Evolutionary conservation across 2,113 vertebrate genomes (phyloP), one percentile per base, ranked within the genome.

Genomic region (Strigops habroptila): DNA sequence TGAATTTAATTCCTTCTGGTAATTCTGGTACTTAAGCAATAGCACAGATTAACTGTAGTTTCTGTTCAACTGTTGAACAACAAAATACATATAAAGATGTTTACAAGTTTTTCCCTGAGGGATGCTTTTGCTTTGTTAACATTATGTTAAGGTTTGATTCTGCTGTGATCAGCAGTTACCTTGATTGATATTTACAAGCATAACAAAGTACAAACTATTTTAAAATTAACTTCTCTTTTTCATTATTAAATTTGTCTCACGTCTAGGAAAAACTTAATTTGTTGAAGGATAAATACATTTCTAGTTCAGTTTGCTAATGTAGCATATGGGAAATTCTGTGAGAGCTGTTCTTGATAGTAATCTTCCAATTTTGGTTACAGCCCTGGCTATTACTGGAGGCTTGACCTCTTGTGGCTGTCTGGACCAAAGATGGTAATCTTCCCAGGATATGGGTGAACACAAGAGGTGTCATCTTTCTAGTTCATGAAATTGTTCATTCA

Each of bases 361-460:
- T 83, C 81, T 94, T 96, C 71, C 75, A 92, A 51, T 96, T 96
- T 89, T 95, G 91, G 92, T 86, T 94, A 55, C 49, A 95, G 59
- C 18, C 27, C 63, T 5, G 2, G n/a, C 28, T 76, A 4, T 63
- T 67, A 78, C 70, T 78, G 51, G 33, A 86, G 63, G 16, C 43
- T 86, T 88, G 77, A 77, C n/a, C 25, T 71, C 82, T 80, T 95
- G 91, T 94, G 95, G 93, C 78, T 96, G 93, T 96, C 95, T 97
- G 80, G 86, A 91, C 83, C 55, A 57, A 60, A 81, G 60, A 67
- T 51, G 28, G 35, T 71, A 67, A 68, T 75, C 55, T 93, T 96
- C 88, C 83, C 83, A 90, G 86, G 83, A 88, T 91, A 88, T 44
- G 70, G 53, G 55, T 70, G 48, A 91, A 83, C 48, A 51, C 5